Evolutionary conservation across 2,888 invertebrate species (phyloP), one percentile per base, ranked within the genome.

Genomic region (Eurytoma californica): DNA sequence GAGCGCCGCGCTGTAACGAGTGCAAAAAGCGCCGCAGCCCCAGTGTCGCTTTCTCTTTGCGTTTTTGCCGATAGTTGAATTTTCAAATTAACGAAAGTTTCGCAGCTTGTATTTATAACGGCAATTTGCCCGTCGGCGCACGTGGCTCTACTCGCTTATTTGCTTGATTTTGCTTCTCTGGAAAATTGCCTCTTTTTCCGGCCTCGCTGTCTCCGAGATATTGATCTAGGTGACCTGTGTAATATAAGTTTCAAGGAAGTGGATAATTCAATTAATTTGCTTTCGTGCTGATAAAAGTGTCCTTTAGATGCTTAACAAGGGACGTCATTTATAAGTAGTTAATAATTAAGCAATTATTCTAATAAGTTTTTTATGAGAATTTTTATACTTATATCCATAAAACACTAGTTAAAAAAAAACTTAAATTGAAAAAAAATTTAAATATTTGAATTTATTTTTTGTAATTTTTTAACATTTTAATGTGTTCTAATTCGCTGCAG

Each of bases 81-180:
- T 77, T 77, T 73, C 73, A 80, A 74, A 73, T 80, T 73, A 80
- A 51, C 70, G 73, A 1, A 57, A 28, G 58, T 57, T 65, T 28
- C 39, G 28, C 12, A 9, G 39, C 18, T n/a, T 47, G 58, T 72
- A 66, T 72, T 76, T 70, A 69, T 70, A 63, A 76, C 49, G 63
- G 63, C 57, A 69, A 69, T 76, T 76, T 76, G 18, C 68, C 53
- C 20, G 39, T 39, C 39, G 39, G 47, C 14, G 53, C 68, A 53
- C 75, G 68, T 61, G 51, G n/a, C 18, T 14, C 20, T 4, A 24
- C 13, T 16, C 16, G 7, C 16, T 30, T 4, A 3, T 30, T 16
- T 18, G 18, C 13, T 75, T 28, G 60, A n/a, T 53, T 57, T 57
- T 58, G 61, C 61, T 5, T 28, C 30, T 30, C 61, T n/a, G 63